These are phyloP conservation scores for Leptatherina wallacei DNA, from an alignment of 2,797 vertebrate species.

Conservation along the genomic window DNA sequence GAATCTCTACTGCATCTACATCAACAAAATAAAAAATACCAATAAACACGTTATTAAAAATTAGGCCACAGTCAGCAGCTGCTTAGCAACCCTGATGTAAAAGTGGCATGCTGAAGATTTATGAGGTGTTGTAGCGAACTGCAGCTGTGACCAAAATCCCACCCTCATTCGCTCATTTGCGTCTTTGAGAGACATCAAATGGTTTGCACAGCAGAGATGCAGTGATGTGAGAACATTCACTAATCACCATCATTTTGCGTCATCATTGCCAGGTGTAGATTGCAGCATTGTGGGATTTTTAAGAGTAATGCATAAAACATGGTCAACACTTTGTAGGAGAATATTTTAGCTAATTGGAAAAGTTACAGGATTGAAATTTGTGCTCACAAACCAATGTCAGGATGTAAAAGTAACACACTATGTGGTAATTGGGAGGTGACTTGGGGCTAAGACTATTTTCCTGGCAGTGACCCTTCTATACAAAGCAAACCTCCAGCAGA, in stretches of 20 bases:
- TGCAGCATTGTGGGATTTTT: background rate
- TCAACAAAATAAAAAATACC: background rate
- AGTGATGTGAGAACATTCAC: background rate
- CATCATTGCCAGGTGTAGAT: background rate
- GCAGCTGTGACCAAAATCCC: background rate
- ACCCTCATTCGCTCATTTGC: background rate
- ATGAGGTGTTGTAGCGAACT: background rate
- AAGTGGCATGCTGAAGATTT: background rate
- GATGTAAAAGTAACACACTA: background rate
- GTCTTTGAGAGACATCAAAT: background rate
- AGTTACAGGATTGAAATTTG: background rate
- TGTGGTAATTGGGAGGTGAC: background rate
- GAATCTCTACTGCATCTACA: background rate
- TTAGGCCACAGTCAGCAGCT: background rate
- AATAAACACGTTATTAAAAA: conserved; percentile 3
- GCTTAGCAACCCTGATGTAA: conserved; percentile 2
- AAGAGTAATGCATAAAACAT: background rate
- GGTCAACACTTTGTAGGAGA: background rate
- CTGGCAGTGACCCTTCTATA: background rate
- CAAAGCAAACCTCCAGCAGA: too few species aligned
- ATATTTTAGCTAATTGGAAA: background rate
- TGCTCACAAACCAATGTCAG: background rate
- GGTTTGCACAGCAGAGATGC: background rate
- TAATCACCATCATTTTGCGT: background rate
- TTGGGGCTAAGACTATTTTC: background rate